phyloP scores from a whole-genome alignment of 2,113 vertebrate species.

The Mellivora capensis region DNA sequence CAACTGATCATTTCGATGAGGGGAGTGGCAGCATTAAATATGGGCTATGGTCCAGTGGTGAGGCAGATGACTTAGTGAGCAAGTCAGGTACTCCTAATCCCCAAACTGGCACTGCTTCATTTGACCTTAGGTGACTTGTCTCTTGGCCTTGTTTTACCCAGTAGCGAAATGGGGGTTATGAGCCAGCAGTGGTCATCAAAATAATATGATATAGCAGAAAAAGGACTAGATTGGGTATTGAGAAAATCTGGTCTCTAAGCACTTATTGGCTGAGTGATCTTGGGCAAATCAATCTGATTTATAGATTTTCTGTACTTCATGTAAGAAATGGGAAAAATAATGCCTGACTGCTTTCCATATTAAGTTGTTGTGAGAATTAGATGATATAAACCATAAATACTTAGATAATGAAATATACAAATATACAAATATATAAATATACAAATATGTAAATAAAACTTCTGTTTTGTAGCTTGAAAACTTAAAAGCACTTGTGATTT shows the following conservation, averaged over 20 bases:
- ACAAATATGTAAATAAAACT: background rate
- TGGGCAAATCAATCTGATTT: background rate
- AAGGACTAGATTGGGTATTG: background rate
- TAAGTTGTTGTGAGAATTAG: background rate
- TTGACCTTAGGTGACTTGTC: constrained; percentile 6
- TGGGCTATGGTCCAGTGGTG: background rate
- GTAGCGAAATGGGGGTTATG: constrained; percentile 22
- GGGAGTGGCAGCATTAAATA: background rate
- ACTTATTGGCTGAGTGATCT: background rate
- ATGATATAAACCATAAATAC: background rate
- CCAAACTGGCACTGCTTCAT: background rate
- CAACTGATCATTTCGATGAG: background rate
- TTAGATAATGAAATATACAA: background rate
- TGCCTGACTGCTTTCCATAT: background rate
- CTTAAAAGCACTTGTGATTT: background rate
- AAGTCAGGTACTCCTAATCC: constrained; percentile 43
- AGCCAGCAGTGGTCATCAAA: background rate
- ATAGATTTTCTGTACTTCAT: background rate
- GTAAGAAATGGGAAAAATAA: background rate
- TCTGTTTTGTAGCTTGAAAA: background rate
- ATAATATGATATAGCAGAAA: background rate
- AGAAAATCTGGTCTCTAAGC: background rate
- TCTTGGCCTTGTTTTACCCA: constrained; percentile 24
- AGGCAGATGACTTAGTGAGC: background rate
- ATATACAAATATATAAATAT: background rate